Evolutionary conservation across 2,797 vertebrate genomes (phyloP), one percentile per base, ranked within the genome.

Genomic region (Enteromius thamalakanensis): DNA sequence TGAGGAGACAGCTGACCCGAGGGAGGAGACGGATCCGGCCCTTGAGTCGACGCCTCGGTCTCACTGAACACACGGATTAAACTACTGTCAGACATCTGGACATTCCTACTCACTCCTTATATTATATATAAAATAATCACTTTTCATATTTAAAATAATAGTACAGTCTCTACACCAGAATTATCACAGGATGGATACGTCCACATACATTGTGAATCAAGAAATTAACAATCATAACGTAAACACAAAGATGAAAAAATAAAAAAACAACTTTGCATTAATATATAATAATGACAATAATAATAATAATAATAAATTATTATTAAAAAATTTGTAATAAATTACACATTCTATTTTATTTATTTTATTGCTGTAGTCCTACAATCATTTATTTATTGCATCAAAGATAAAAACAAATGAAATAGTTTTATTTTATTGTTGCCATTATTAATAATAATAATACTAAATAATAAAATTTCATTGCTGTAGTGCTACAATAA

Each of bases 1-100:
- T 90, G 93, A 79, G 93, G 92, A 6, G 94, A 93, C 82, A 93
- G 94, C 84, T 91, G 94, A 5, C 88, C 91, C 0, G 92, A 95
- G 64, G 83, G 85, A 67, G 92, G 86, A 55, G 87, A 89, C 49
- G 87, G 89, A 7, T 93, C 92, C 1, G 80, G 60, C 3, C 45
- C 71, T 2, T 77, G 78, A 6, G 32, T 14, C 0, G 76, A 89
- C 67, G 88, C 90, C 71, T 96, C 94, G 0, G 55, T 32, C 65
- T 94, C 96, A 77, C 97, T 98, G 87, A 21, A 65, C 45, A 60
- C 3, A 45, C 29, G 15, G 26, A 1, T 60, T 26, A 23, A 26
- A 60, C n/a, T 26, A 23, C 10, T 10, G 55, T 12, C n/a, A 60
- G 26, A 12, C n/a, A 4, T 60, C 55, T 58, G n/a, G n/a, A 75